These are phyloP conservation scores for Arnoldichthys spilopterus DNA, from an alignment of 2,797 vertebrate genomes.

Conservation along the genomic window DNA sequence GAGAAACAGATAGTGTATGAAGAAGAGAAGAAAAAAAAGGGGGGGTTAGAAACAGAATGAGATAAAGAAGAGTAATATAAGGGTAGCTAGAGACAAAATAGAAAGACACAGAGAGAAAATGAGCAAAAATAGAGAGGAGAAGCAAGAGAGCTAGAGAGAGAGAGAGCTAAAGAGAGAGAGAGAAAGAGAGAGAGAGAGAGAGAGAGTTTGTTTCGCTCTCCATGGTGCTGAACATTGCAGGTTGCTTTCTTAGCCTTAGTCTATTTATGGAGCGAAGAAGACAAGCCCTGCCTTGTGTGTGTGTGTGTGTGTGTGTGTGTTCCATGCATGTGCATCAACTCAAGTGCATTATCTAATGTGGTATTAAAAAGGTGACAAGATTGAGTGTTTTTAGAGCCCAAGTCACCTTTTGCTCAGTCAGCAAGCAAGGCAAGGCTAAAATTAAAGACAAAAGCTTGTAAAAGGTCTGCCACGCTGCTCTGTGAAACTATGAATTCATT, in stretches of 20 bases:
- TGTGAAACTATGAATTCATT: conserved; percentile 20
- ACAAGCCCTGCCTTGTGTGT: conserved; percentile 4
- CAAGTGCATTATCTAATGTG: conserved; percentile 35
- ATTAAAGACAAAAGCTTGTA: conserved; percentile 43
- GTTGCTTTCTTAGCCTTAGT: conserved; percentile 5
- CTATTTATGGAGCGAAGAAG: conserved; percentile 34
- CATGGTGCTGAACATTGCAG: conserved; percentile 40
- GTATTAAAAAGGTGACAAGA: conserved; percentile 25
- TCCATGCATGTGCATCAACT: neutral
- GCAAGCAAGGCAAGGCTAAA: conserved; percentile 34
- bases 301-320: neutral
- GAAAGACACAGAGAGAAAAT: neutral
- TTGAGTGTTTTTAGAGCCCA: conserved; percentile 6
- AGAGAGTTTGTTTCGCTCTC: conserved; percentile 26
- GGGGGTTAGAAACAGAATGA: too few relatives aligned
- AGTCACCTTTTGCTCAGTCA: conserved; percentile 43
- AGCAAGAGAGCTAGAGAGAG: neutral
- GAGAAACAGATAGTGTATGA: neutral
- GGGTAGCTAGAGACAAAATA: too few relatives aligned
- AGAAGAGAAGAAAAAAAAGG: neutral
- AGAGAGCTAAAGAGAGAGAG: neutral
- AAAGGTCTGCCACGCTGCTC: conserved; percentile 26
- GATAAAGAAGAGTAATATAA: neutral
- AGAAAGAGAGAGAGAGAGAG: neutral
- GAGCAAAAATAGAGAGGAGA: neutral